Base-by-base conservation (phyloP, 2,797 vertebrate genomes). In the Smutsia gigantea region DNA sequence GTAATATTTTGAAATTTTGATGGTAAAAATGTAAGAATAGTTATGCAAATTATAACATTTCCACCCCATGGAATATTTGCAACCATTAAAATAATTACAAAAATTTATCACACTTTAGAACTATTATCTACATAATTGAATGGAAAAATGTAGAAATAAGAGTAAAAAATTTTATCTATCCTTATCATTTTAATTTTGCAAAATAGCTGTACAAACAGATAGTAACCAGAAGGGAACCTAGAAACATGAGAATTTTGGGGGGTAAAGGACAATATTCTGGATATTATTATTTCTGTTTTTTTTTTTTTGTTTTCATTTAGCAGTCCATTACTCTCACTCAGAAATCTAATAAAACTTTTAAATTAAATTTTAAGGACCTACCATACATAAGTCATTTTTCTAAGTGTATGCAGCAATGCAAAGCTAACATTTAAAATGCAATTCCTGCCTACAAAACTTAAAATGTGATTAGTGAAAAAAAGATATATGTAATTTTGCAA, bases 71-170 rank as follows among this genome's bases (percentile, higher is more conserved):
- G 53, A 90, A 90, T 94, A 95, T 85, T 95, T 81, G 53, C 69
- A 95, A 53, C 12, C 66, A 94, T 87, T 94, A 84, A 92, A 92
- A 83, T 85, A 91, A 88, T 85, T 93, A 95, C 53, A 93, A 90
- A 86, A 68, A 93, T 93, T 27, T 46, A 75, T 84, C 57, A 83
- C 5, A 17, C 25, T 84, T 68, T 83, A 25, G 57, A 94, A 92
- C 94, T 79, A 84, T 69, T 79, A 92, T 92, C 78, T 57, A 93
- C 13, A 92, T 39, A 89, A 78, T 14, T 66, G 18, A 87, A 87
- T 49, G 42, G 61, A 87, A 85, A 74, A 88, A 64, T 57, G 29
- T 34, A 93, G n/a, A 87, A 93, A 39, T 42, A 61, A 79, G 18
- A 69, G 34, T 51, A 29, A 4, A 83, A 92, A 92, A 51, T 61